These are phyloP conservation scores for Zoanthus gigantus DNA, from an alignment of 92 coral and sea anemone genomes.

Conservation along the genomic window DNA sequence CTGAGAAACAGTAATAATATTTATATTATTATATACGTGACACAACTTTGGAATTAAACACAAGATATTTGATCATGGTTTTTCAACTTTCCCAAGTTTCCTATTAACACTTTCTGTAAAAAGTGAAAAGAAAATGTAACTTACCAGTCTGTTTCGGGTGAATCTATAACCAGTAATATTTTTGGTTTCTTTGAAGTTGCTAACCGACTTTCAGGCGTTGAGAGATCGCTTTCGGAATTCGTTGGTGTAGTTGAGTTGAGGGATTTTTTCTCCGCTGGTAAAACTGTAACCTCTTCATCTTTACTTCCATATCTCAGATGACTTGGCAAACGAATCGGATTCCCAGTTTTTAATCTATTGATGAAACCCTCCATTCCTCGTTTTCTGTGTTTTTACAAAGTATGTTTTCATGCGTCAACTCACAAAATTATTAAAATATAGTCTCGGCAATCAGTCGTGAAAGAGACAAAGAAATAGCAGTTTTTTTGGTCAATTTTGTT, in stretches of 20 bases:
- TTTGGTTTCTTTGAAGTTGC: slow-evolving; percentile 80
- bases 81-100: neutral
- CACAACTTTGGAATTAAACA: neutral
- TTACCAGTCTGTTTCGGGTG: slow-evolving; percentile 96
- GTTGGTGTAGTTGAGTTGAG: neutral
- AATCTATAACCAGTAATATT: slow-evolving; percentile 88
- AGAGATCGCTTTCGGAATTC: slow-evolving; percentile 40
- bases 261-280: neutral
- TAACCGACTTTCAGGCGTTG: slow-evolving; percentile 35
- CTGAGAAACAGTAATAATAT: neutral
- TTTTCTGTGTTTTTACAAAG: neutral
- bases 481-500: neutral
- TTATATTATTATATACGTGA: neutral
- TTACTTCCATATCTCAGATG: slow-evolving; percentile 37
- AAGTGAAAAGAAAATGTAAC: neutral
- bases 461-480: neutral
- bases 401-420: slow-evolving; percentile 24
- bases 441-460: slow-evolving; percentile 6
- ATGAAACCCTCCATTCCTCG: slow-evolving; percentile 35
- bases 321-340: slow-evolving; percentile 36
- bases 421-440: slow-evolving; percentile 12
- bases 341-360: slow-evolving; percentile 42
- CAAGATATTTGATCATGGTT: neutral
- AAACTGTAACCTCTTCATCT: slow-evolving; percentile 26
- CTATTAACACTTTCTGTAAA: neutral